Conservation (phyloP, 2,888 invertebrate genomes). For the Hybos culiciformis region DNA sequence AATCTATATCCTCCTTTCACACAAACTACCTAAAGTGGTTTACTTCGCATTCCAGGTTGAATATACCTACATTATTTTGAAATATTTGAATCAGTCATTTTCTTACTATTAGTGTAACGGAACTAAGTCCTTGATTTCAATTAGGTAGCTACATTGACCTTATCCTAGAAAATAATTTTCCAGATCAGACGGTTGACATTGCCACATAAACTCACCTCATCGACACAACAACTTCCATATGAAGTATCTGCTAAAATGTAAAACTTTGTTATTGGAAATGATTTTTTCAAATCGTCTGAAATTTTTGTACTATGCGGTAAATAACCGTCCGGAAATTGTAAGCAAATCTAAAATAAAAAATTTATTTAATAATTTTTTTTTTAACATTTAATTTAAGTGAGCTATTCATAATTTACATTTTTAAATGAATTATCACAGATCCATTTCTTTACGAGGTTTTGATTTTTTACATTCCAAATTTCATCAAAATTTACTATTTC, state of each 20-base stretch:
- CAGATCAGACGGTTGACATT: no score
- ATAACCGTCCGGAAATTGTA: constrained; percentile 83
- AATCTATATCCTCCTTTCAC: no score
- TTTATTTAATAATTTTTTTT: neutral
- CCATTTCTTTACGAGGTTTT: constrained; percentile 42
- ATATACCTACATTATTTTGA: no score
- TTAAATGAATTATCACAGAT: constrained; percentile 48
- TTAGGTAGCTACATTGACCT: no score
- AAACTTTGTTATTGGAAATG: constrained; percentile 39
- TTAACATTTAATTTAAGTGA: constrained; percentile 4
- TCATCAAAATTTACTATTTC: constrained; percentile 19
- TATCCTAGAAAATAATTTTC: no score
- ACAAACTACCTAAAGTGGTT: no score
- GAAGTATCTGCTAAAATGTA: constrained; percentile 84
- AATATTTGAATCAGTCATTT: no score
- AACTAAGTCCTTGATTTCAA: no score
- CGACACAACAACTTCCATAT: constrained; percentile 61
- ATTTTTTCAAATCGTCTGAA: constrained; percentile 41
- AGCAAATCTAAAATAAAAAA: constrained; percentile 51
- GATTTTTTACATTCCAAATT: constrained; percentile 30
- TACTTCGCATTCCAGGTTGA: no score
- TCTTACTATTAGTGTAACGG: no score
- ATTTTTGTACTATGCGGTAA: constrained; percentile 55
- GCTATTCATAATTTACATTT: constrained; percentile 40
- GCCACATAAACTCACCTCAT: constrained; percentile 23